These are phyloP conservation scores for Uromys caudimaculatus DNA, from an alignment of 2,797 vertebrate species.

Conservation along the genomic window DNA sequence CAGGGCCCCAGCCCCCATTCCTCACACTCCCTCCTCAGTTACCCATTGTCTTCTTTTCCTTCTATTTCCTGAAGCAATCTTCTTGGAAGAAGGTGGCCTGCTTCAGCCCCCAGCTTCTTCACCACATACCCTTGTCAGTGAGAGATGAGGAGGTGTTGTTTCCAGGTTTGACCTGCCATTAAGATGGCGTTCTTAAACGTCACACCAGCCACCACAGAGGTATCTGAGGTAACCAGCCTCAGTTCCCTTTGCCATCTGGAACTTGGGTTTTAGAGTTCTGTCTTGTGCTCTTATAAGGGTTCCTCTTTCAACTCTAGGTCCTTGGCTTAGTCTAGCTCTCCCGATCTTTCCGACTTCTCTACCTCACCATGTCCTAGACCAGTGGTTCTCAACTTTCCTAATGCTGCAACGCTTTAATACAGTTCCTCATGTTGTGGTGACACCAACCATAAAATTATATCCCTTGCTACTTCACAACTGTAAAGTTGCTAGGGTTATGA, in stretches of 20 bases:
- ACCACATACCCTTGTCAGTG: background rate
- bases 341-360: background rate
- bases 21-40: background rate
- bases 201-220: background rate
- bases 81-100: background rate
- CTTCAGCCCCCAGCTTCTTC: background rate
- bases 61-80: background rate
- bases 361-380: background rate
- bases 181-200: background rate
- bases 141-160: background rate
- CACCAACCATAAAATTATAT: background rate
- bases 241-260: background rate
- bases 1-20: accelerated
- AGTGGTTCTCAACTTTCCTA: background rate
- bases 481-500: background rate
- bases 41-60: background rate
- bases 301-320: background rate
- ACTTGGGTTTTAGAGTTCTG: background rate
- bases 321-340: background rate
- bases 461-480: background rate
- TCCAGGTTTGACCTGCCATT: background rate
- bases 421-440: no score
- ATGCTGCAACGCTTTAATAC: background rate
- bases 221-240: background rate
- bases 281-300: background rate